Evolutionary conservation across 1,140 invertebrate species (phyloP).

Genomic region (Plutomurus gul): DNA sequence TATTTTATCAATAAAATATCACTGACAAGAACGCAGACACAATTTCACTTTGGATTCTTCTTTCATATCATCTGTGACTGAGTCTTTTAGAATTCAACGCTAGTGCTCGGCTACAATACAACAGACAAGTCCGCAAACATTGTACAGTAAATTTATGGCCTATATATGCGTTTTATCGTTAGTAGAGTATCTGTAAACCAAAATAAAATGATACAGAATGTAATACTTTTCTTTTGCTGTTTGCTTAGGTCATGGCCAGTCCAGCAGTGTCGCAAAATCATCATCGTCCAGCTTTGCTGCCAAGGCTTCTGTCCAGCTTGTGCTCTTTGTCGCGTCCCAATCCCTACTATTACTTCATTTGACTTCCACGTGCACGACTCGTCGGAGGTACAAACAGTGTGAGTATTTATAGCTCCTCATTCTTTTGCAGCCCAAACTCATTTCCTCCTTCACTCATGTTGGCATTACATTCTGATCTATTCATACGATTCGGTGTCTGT

Average conservation of each 20-base stretch:
- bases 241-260: conserved; percentile 40
- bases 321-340: conserved; percentile 20
- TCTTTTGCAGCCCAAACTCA: conserved; percentile 4
- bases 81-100: too few species aligned
- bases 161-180: too few species aligned
- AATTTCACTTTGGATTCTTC: background rate
- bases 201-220: too few species aligned
- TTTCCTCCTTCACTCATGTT: background rate
- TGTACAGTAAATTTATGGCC: too few species aligned
- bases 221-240: background rate
- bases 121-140: too few species aligned
- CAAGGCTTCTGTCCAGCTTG: conserved; percentile 44
- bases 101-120: too few species aligned
- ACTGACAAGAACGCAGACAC: background rate
- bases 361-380: background rate
- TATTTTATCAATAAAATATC: too few species aligned
- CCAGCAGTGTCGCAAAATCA: conserved; percentile 39
- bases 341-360: conserved; percentile 22
- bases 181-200: too few species aligned
- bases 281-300: conserved; percentile 35
- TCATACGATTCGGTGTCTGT: too few species aligned
- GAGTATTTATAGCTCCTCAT: background rate
- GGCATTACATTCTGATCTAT: too few species aligned
- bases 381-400: conserved; percentile 10
- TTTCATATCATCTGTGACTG: too few species aligned